Evolutionary conservation across 2,113 vertebrate genomes (phyloP).

Genomic region (Macroglossus sobrinus): DNA sequence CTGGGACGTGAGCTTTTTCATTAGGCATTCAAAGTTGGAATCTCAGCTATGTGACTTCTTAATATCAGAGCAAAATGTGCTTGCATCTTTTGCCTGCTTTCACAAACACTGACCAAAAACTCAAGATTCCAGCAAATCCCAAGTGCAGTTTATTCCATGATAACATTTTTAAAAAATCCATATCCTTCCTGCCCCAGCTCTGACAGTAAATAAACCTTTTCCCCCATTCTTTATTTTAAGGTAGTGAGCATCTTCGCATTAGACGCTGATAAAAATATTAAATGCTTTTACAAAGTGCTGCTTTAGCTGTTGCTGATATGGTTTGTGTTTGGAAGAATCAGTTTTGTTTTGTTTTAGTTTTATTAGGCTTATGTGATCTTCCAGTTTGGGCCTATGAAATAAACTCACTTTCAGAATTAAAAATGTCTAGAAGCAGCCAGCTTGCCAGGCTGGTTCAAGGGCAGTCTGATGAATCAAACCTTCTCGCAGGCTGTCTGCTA

Average conservation of each 20-base stretch:
- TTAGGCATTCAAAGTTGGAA: slow-evolving; percentile 59
- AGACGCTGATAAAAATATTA: background rate
- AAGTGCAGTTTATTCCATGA: slow-evolving; percentile 41
- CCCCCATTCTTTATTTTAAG: background rate
- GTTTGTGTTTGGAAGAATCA: background rate
- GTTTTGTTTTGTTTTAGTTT: background rate
- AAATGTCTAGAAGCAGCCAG: slow-evolving; percentile 65
- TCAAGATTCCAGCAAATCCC: slow-evolving; percentile 47
- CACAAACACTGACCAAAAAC: slow-evolving; percentile 54
- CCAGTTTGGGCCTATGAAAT: slow-evolving; percentile 46
- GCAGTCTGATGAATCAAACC: slow-evolving; percentile 54
- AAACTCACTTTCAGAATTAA: slow-evolving; percentile 59
- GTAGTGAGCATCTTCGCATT: background rate
- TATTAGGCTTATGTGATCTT: slow-evolving; percentile 46
- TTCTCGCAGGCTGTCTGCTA: slow-evolving; percentile 54
- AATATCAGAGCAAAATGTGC: slow-evolving; percentile 29
- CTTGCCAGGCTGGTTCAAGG: slow-evolving; percentile 63
- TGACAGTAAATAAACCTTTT: slow-evolving; percentile 35
- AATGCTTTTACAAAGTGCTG: background rate
- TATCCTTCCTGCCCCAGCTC: background rate
- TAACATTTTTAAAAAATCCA: background rate
- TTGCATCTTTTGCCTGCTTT: slow-evolving; percentile 53
- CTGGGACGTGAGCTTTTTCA: background rate
- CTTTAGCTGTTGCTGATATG: background rate
- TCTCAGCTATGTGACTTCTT: slow-evolving; percentile 67